Conservation (phyloP, 2,113 vertebrate species). For the Otus sunia region DNA sequence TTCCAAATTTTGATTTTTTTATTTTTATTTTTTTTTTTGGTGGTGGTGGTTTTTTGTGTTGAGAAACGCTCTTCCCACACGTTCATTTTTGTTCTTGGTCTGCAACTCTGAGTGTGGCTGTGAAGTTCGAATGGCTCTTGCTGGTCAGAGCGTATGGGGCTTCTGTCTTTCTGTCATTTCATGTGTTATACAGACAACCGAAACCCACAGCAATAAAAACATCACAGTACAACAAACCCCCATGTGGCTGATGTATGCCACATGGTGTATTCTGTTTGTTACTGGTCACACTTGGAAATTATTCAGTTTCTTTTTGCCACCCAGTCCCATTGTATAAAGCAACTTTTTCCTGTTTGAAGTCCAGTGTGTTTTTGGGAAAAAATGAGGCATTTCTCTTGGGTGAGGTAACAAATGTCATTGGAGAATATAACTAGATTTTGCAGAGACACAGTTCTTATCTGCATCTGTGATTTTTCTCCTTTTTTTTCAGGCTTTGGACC, state of each 20-base stretch:
- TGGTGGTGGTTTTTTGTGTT: neutral
- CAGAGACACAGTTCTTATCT: neutral
- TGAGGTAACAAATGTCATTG: neutral
- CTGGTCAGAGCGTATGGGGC: conserved; percentile 30
- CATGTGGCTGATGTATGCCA: conserved; percentile 36
- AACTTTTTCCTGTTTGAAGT: neutral
- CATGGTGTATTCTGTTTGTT: conserved; percentile 29
- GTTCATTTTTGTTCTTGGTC: neutral
- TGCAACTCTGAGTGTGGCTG: neutral
- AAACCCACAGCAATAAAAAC: conserved; percentile 38
- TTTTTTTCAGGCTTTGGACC: neutral
- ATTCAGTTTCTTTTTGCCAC: conserved; percentile 31
- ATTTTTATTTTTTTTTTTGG: neutral
- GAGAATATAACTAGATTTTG: neutral
- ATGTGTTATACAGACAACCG: conserved; percentile 11
- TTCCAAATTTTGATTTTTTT: conserved; percentile 22
- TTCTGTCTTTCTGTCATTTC: conserved; percentile 46
- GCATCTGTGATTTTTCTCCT: neutral
- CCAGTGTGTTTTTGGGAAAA: neutral
- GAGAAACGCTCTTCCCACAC: neutral
- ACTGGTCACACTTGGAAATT: conserved; percentile 42
- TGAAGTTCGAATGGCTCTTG: neutral
- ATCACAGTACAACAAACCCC: conserved; percentile 23
- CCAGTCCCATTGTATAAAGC: neutral
- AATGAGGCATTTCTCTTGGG: neutral